These are phyloP conservation scores for Drosophila arawakana DNA, from an alignment of 1,140 invertebrate genomes.

Conservation along the genomic window DNA sequence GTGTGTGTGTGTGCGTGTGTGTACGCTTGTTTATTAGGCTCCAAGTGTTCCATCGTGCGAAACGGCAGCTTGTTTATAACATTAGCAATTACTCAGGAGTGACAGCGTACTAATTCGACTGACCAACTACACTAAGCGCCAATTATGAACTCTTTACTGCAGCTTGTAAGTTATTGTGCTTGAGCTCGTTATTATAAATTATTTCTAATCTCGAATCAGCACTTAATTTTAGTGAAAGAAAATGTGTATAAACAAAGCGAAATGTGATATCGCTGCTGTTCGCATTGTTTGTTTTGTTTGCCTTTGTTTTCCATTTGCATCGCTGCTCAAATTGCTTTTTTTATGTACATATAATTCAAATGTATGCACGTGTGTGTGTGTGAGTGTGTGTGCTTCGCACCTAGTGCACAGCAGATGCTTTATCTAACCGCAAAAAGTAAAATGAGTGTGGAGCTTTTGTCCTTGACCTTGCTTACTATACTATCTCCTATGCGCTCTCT, in stretches of 20 bases:
- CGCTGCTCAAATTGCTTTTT: constrained; percentile 25
- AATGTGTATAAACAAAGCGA: background rate
- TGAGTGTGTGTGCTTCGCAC: constrained; percentile 10
- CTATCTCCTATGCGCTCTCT: constrained; percentile 30
- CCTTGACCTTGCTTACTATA: constrained; percentile 74
- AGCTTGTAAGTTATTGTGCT: constrained; percentile 51
- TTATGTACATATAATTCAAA: constrained; percentile 1
- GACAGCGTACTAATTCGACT: constrained; percentile 8
- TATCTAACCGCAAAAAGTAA: constrained; percentile 64
- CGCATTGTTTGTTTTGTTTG: constrained; percentile 35
- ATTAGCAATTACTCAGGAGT: constrained; percentile 50
- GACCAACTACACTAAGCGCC: background rate
- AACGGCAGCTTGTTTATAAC: constrained; percentile 63
- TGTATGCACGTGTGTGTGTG: background rate
- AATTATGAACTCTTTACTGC: constrained; percentile 54
- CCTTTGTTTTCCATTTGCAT: constrained; percentile 19
- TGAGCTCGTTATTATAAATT: constrained; percentile 3
- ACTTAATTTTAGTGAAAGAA: background rate
- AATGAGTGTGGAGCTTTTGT: constrained; percentile 63
- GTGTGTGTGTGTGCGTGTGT: background rate
- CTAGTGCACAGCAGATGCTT: constrained; percentile 61
- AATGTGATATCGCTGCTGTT: constrained; percentile 28
- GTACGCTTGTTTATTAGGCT: background rate
- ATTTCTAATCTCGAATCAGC: background rate
- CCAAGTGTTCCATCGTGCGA: constrained; percentile 52